Evolutionary conservation across 2,797 vertebrate species (phyloP).

Genomic region (Alcedo quadribrachys): DNA sequence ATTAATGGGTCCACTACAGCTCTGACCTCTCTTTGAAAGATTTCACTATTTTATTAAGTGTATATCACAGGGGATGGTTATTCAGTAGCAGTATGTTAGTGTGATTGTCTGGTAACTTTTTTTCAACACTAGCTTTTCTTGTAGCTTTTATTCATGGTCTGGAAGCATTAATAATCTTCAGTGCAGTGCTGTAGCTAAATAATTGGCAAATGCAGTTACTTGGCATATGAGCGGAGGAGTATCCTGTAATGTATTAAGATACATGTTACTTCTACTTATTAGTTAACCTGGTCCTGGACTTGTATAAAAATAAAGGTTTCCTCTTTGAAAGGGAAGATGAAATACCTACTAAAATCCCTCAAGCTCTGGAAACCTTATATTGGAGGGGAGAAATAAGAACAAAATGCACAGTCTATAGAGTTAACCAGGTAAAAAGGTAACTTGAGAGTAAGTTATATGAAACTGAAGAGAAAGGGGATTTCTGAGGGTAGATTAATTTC

Average conservation of each 20-base stretch:
- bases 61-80: not conserved
- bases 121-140: not conserved
- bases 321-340: not conserved
- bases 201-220: not conserved
- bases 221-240: not conserved
- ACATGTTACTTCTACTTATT: not conserved
- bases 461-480: not conserved
- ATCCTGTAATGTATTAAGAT: not conserved
- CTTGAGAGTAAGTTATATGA: not conserved
- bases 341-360: not conserved
- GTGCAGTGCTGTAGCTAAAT: not conserved
- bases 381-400: not conserved
- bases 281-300: not conserved
- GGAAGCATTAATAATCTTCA: not conserved
- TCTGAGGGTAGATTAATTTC: not conserved
- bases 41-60: not conserved
- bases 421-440: not conserved
- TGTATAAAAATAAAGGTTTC: not conserved
- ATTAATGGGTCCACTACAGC: not conserved
- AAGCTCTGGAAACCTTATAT: not conserved
- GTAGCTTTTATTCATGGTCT: not conserved
- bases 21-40: not conserved
- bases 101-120: not conserved
- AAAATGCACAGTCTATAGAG: not conserved
- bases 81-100: not conserved